Conservation (phyloP, 2,888 invertebrate genomes). For the Melieria crassipennis region DNA sequence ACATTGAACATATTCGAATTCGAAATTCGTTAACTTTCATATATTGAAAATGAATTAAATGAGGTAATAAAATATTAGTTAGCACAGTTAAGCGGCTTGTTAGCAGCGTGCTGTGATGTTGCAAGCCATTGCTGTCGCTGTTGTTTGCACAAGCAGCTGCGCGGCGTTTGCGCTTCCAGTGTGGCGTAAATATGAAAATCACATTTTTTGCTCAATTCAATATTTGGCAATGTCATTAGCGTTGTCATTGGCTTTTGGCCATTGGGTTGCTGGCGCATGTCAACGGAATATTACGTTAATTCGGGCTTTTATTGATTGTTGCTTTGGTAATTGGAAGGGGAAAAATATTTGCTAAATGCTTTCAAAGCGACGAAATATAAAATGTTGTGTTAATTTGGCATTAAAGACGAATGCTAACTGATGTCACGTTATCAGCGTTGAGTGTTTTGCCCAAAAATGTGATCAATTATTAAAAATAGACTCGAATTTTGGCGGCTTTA, state of each 20-base stretch:
- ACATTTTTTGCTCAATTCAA: constrained; percentile 48
- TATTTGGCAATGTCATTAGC: constrained; percentile 51
- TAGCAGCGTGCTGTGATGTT: constrained; percentile 49
- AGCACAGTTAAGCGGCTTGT: constrained; percentile 59
- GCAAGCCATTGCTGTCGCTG: constrained; percentile 32
- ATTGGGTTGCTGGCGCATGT: constrained; percentile 46
- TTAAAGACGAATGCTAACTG: no score
- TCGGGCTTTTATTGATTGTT: background rate
- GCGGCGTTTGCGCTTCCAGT: background rate
- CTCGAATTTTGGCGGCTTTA: no score
- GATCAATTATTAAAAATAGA: no score
- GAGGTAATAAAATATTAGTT: constrained; percentile 61
- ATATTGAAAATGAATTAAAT: constrained; percentile 41
- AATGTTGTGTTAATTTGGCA: no score
- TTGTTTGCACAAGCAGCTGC: constrained; percentile 11
- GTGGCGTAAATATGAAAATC: constrained; percentile 39
- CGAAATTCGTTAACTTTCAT: no score
- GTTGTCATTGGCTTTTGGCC: constrained; percentile 15
- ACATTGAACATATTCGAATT: background rate
- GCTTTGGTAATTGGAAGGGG: background rate
- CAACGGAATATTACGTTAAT: constrained; percentile 45
- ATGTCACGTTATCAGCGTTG: no score
- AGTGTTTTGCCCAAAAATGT: no score
- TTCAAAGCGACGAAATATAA: no score
- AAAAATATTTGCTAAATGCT: constrained; percentile 10